Evolutionary conservation across 1,140 invertebrate genomes (phyloP), one percentile per base, ranked within the genome.

Genomic region (Lutraria rhynchaena): DNA sequence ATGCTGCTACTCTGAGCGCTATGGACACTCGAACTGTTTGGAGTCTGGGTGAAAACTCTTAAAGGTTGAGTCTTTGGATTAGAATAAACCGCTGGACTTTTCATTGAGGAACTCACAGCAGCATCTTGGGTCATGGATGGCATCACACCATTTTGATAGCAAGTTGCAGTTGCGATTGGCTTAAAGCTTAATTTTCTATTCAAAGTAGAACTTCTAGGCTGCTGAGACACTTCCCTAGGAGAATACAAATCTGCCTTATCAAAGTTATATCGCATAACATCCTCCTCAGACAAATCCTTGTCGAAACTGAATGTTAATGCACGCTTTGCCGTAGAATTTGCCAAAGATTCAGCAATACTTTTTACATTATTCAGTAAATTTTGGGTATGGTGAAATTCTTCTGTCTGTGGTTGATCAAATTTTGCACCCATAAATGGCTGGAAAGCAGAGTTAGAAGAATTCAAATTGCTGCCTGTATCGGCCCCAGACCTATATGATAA

Each of bases 311-410:
- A 80, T 60, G 65, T 80, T 4, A 80, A 41, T 1, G 76, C 76
- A 33, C 76, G 31, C 31, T 69, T 80, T 22, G 65, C 76, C 31
- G 63, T 27, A 24, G 63, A 80, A 44, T 80, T 80, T 0, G 35
- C 29, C 9, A 80, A 29, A 1, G 55, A 61, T 61, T 75, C 73
- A 31, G 73, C 73, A 33, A 75, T 75, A 60, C 53, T 61, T 75
- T 75, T 75, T 3, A 75, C 73, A 75, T 75, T 75, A 29, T 75
- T 75, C 73, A 75, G 44, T 27, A 75, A 46, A 53, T 75, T 75
- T 29, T 75, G 73, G 3, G 55, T 61, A 22, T 75, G 55, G 13
- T 75, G 63, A 49, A 67, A 67, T 31, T 67, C 44, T 27, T 67
- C 63, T 7, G 63, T 22, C 0, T 46, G 41, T 17, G 13, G 3